A percentile compares a stretch with the other conserved stretches of the same genome.
Evolutionary conservation across 1,140 invertebrate species (phyloP).

Genomic region (Drosophila trapezifrons): DNA sequence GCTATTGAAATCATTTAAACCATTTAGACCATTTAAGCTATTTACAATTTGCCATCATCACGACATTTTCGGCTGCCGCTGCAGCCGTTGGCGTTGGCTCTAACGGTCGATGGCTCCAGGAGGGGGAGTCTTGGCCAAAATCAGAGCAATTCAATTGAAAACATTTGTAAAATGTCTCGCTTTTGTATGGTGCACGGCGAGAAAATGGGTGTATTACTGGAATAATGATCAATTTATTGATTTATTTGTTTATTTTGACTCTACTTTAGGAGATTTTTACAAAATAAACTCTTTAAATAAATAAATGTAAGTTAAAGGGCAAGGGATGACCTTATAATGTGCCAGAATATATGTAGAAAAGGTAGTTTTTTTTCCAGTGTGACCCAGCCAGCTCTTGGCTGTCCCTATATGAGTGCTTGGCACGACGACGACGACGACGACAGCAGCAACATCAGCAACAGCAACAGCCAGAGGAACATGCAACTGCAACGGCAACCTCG

Average conservation of each 20-base stretch:
- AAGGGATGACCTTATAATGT: neutral
- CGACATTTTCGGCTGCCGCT: conserved; percentile 79
- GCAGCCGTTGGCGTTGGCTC: conserved; percentile 57
- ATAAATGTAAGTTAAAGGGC: neutral
- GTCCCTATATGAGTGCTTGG: conserved; percentile 55
- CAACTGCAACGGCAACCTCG: conserved; percentile 22
- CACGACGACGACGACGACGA: conserved; percentile 51
- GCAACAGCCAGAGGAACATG: conserved; percentile 27
- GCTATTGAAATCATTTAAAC: conserved; percentile 83
- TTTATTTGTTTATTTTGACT: rapidly evolving
- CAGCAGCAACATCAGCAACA: conserved; percentile 13
- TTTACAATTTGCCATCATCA: conserved; percentile 84
- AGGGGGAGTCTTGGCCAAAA: conserved; percentile 67
- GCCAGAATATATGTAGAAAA: neutral
- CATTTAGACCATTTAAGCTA: conserved; percentile 84
- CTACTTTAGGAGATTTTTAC: too few species aligned
- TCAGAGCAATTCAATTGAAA: conserved; percentile 83
- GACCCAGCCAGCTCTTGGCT: conserved; percentile 6
- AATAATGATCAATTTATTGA: neutral
- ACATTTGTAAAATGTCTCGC: conserved; percentile 82
- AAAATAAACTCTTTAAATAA: neutral
- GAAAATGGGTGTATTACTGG: neutral
- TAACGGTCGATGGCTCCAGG: conserved; percentile 46
- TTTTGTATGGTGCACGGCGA: conserved; percentile 40
- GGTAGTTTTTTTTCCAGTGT: neutral